Evolutionary conservation across 1,140 invertebrate genomes (phyloP).

Genomic region (Chironomus striatipennis): DNA sequence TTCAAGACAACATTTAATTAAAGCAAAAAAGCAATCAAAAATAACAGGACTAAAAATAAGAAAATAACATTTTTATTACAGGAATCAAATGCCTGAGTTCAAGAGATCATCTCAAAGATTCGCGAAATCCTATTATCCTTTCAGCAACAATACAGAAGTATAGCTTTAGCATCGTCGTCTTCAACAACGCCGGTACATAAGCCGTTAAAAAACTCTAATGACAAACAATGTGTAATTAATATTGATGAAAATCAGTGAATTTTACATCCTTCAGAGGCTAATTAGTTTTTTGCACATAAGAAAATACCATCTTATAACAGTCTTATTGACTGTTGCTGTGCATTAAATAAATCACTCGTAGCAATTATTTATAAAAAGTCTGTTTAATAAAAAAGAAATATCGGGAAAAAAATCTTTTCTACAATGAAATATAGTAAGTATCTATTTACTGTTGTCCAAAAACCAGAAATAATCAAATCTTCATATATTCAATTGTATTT

Average conservation of each 20-base stretch:
- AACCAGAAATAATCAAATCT: too few species aligned
- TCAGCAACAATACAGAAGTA: slow-evolving; percentile 55
- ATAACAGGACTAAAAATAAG: background rate
- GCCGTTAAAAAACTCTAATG: slow-evolving; percentile 31
- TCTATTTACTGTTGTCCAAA: too few species aligned
- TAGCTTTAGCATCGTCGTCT: slow-evolving; percentile 37
- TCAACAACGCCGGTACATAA: slow-evolving; percentile 17
- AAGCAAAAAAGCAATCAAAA: background rate
- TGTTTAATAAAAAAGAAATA: too few species aligned
- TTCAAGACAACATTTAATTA: background rate
- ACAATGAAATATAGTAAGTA: too few species aligned
- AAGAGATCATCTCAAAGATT: slow-evolving; percentile 69
- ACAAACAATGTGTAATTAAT: slow-evolving; percentile 28
- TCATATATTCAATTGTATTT: too few species aligned
- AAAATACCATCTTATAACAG: too few species aligned
- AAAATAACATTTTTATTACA: slow-evolving; percentile 36
- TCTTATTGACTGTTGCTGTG: too few species aligned
- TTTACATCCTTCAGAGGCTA: background rate
- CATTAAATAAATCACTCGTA: too few species aligned
- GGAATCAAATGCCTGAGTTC: slow-evolving; percentile 69
- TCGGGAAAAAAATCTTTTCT: too few species aligned
- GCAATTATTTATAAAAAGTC: too few species aligned
- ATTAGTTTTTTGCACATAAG: too few species aligned
- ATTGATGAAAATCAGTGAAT: background rate
- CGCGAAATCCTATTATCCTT: slow-evolving; percentile 62